Conservation (phyloP, 1,140 invertebrate species). For the Anagrus nilaparvatae region DNA sequence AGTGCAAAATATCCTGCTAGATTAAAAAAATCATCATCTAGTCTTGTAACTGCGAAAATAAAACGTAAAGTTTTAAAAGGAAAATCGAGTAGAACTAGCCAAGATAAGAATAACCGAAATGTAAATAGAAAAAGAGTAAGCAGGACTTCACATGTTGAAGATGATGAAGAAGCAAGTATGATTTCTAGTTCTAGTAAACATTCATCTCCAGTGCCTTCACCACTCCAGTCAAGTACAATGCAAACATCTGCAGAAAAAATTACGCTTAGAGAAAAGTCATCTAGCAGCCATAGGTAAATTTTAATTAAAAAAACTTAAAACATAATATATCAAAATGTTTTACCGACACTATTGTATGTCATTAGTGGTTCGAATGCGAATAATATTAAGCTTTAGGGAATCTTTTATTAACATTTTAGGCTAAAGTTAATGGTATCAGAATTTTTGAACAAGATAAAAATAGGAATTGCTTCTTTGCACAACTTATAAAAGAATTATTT, state of each 20-base stretch:
- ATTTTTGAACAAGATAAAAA: no score
- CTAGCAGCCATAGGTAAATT: constrained; percentile 30
- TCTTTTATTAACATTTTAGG: no score
- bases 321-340: no score
- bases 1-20: constrained; percentile 44
- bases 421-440: no score
- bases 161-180: constrained; percentile 35
- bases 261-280: constrained; percentile 34
- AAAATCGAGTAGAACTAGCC: constrained; percentile 33
- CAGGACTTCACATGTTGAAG: constrained; percentile 29
- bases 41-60: constrained; percentile 35
- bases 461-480: no score
- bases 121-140: constrained; percentile 31
- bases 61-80: constrained; percentile 46
- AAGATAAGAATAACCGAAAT: constrained; percentile 27
- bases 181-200: constrained; percentile 41
- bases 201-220: constrained; percentile 44
- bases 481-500: no score
- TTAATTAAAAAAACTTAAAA: no score
- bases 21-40: constrained; percentile 38
- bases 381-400: no score
- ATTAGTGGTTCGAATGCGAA: no score
- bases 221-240: constrained; percentile 33
- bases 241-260: constrained; percentile 32
- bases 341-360: no score